Percentiles rank a stretch among this genome's conserved stretches.
Evolutionary conservation across 2,797 vertebrate species (phyloP).

Genomic region (Macroramphosus scolopax): DNA sequence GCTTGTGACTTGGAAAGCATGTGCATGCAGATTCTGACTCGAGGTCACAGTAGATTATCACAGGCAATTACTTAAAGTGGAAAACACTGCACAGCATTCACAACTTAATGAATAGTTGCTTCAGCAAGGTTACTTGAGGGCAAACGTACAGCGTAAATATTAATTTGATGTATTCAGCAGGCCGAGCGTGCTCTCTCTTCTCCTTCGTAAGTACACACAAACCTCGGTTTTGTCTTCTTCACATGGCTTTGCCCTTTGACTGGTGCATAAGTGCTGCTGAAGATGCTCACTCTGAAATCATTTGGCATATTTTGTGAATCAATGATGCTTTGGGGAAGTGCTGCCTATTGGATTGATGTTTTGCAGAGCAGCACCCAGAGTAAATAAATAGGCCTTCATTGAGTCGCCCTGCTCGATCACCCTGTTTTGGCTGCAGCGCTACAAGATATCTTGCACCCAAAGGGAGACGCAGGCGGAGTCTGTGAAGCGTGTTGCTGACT

Average conservation of each 20-base stretch:
- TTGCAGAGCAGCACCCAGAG: conserved; percentile 57
- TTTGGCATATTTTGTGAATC: conserved; percentile 64
- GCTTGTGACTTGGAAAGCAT: too few relatives aligned
- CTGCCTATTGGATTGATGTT: conserved; percentile 60
- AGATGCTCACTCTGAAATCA: conserved; percentile 66
- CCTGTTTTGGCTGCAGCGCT: conserved; percentile 50
- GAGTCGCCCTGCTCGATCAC: conserved; percentile 61
- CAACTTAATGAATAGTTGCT: conserved; percentile 6
- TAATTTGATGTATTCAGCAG: conserved; percentile 7
- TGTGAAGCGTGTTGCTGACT: conserved; percentile 60
- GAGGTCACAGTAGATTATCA: conserved; percentile 17
- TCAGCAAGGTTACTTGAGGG: conserved; percentile 29
- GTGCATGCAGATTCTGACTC: too few relatives aligned
- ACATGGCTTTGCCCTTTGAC: conserved; percentile 42
- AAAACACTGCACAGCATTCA: conserved; percentile 14
- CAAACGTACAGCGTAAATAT: not conserved
- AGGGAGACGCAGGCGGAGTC: conserved; percentile 64
- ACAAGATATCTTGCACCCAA: conserved; percentile 58
- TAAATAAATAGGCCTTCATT: conserved; percentile 70
- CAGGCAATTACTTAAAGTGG: conserved; percentile 4
- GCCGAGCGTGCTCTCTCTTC: not conserved
- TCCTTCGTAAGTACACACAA: conserved; percentile 17
- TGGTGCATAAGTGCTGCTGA: conserved; percentile 24
- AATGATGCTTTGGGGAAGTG: conserved; percentile 54
- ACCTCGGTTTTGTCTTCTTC: conserved; percentile 15